Evolutionary conservation across 2,797 vertebrate species (phyloP).

Genomic region (Amblyopsis hoosieri): DNA sequence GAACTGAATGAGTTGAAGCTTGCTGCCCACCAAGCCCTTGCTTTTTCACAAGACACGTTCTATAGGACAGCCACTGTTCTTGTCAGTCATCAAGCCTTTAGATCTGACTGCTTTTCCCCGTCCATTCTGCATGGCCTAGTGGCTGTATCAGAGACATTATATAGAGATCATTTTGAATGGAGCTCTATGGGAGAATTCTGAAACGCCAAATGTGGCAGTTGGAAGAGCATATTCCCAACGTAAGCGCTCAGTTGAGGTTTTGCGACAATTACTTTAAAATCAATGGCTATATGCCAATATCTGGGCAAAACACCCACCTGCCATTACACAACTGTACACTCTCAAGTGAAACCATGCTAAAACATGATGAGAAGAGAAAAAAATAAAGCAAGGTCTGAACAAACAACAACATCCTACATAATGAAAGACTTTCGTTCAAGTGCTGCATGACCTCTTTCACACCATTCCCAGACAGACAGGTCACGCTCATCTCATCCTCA

Average conservation of each 20-base stretch:
- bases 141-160: slow-evolving; percentile 37
- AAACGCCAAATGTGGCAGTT: too few species aligned
- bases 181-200: too few species aligned
- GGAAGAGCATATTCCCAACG: too few species aligned
- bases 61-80: slow-evolving; percentile 57
- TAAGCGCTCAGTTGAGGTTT: too few species aligned
- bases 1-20: slow-evolving; percentile 17
- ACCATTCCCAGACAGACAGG: slow-evolving; percentile 68
- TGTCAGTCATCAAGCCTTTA: slow-evolving; percentile 54
- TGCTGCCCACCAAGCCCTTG: slow-evolving; percentile 26
- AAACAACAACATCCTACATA: too few species aligned
- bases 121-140: slow-evolving; percentile 26
- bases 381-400: too few species aligned
- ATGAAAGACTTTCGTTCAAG: slow-evolving; percentile 2
- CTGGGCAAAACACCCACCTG: slow-evolving; percentile 59
- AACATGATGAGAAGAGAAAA: too few species aligned
- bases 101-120: slow-evolving; percentile 35
- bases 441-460: slow-evolving; percentile 29
- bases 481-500: slow-evolving; percentile 44
- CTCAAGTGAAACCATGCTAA: background rate
- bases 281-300: slow-evolving; percentile 60
- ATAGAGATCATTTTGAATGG: too few species aligned
- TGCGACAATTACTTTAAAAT: background rate
- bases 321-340: slow-evolving; percentile 22
- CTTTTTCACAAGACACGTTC: slow-evolving; percentile 32